phyloP scores from a whole-genome alignment of 2,888 invertebrate species.

The Tenthredo mesomela region DNA sequence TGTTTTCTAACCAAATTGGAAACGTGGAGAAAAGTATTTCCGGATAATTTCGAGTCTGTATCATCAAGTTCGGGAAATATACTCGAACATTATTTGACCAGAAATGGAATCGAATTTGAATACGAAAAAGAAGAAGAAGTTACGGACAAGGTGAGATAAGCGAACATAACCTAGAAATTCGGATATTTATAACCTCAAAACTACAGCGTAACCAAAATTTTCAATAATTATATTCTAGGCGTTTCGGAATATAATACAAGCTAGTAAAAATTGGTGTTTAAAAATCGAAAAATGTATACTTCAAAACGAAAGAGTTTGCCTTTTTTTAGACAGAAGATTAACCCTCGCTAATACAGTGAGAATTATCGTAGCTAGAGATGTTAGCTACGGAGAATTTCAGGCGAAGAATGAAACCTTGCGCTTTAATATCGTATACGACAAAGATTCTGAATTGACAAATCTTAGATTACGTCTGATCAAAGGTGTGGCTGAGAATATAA shows the following conservation, averaged over 20 bases:
- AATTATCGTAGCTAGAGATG: conserved; percentile 64
- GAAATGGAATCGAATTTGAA: conserved; percentile 55
- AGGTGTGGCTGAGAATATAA: conserved; percentile 73
- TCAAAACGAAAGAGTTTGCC: conserved; percentile 78
- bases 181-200: conserved; percentile 55
- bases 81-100: conserved; percentile 67
- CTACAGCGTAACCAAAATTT: neutral
- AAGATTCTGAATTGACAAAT: conserved; percentile 71
- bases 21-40: conserved; percentile 80
- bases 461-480: conserved; percentile 75
- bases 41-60: conserved; percentile 51
- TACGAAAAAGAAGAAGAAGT: conserved; percentile 54
- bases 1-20: conserved; percentile 82
- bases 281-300: conserved; percentile 76
- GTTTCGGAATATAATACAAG: conserved; percentile 74
- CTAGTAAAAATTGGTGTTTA: conserved; percentile 79
- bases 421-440: conserved; percentile 64
- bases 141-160: conserved; percentile 55
- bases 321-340: conserved; percentile 79
- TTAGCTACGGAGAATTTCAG: conserved; percentile 69
- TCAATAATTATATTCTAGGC: conserved; percentile 60
- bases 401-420: conserved; percentile 58
- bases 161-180: conserved; percentile 20
- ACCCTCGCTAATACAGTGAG: conserved; percentile 70
- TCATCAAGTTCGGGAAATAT: conserved; percentile 63